Percentiles rank a stretch among this genome's conserved stretches.
These are phyloP conservation scores for Molorchus minor DNA, from an alignment of 2,888 invertebrate species.

Conservation along the genomic window DNA sequence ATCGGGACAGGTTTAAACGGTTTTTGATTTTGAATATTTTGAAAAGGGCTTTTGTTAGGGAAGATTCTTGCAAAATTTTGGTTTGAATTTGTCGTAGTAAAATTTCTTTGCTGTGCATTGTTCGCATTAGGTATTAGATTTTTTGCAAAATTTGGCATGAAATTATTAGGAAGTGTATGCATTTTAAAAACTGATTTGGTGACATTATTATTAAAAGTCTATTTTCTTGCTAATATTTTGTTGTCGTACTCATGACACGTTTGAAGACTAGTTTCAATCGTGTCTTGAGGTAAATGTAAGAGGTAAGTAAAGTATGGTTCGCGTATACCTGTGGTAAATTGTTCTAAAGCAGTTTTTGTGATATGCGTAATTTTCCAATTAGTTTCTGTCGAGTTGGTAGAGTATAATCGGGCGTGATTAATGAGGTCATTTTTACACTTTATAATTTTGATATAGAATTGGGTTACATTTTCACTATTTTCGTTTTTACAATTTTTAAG, in stretches of 20 bases:
- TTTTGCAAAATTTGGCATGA: too few species aligned
- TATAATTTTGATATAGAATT: slow-evolving; percentile 1
- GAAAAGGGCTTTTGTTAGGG: too few species aligned
- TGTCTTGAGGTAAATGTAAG: neutral
- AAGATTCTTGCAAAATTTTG: too few species aligned
- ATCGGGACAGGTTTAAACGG: too few species aligned
- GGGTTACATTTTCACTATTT: neutral
- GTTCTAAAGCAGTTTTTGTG: slow-evolving; percentile 45
- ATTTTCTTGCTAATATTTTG: too few species aligned
- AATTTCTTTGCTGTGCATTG: too few species aligned
- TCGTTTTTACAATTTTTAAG: neutral
- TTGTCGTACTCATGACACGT: slow-evolving; percentile 5
- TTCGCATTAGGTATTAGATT: too few species aligned
- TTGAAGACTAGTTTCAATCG: neutral
- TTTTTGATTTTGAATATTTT: too few species aligned
- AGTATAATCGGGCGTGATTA: neutral
- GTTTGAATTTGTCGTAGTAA: too few species aligned
- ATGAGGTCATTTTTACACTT: neutral
- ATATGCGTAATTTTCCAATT: neutral
- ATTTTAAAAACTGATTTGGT: too few species aligned
- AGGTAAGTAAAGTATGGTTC: neutral
- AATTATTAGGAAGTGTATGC: too few species aligned
- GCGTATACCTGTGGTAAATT: slow-evolving; percentile 1
- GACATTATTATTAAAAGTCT: too few species aligned
- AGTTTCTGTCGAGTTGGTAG: neutral